Evolutionary conservation across 2,113 vertebrate genomes (phyloP), one percentile per base, ranked within the genome.

Genomic region (Pedetes capensis): DNA sequence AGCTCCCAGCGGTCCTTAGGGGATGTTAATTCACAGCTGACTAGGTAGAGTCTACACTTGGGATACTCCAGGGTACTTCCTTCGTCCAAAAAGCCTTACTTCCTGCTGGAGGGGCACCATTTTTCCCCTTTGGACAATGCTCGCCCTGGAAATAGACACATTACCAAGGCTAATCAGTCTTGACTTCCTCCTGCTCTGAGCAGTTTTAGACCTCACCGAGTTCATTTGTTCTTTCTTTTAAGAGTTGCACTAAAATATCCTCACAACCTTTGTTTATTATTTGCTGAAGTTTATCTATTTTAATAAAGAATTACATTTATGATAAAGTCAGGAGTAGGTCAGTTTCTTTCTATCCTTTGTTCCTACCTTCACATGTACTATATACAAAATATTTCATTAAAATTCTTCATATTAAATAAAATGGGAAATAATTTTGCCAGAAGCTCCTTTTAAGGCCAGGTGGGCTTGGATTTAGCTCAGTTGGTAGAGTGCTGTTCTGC

Each of bases 201-300:
- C 42, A 3, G 27, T 37, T 83, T 51, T 79, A 88, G 76, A 80
- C 22, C 32, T 84, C 89, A 44, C 9, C 17, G 23, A 66, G 25
- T 47, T 82, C 59, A 49, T 79, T 76, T 22, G 18, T 57, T 92
- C 55, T 69, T 69, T 96, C 69, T 87, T 85, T 85, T 27, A 84
- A 76, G 63, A 82, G 34, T n/a, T 72, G 8, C 17, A 72, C 10
- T 53, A 42, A 78, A 95, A 78, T 94, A 78, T 55, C 75, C 78
- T 55, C 84, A 42, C 16, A 81, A 76, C 3, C 32, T 75, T 16
- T 57, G 29, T 91, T 68, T 95, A 59, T 89, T 49, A 14, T 88
- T 91, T 93, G 34, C 63, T 75, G 55, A 94, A 78, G 59, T 76
- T 78, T 86, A 89, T 34, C 14, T 93, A 22, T 74, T 87, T 93